These are phyloP conservation scores for Syngnathus acus DNA, from an alignment of 2,797 vertebrate genomes.

Conservation along the genomic window DNA sequence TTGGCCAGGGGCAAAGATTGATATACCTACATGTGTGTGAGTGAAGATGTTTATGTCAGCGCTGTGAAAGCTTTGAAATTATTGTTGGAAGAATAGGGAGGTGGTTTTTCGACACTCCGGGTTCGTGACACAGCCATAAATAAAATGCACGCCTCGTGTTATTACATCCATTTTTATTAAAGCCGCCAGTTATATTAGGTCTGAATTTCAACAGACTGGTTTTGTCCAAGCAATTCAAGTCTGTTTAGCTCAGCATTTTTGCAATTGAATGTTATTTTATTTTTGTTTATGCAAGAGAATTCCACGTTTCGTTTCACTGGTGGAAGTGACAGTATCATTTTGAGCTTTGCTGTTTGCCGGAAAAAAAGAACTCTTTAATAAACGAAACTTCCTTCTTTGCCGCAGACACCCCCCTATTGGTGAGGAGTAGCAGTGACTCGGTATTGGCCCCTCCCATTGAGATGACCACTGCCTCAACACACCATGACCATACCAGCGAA, in stretches of 20 bases:
- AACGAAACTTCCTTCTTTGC: conserved; percentile 5
- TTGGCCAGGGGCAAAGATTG: neutral
- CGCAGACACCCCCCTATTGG: conserved; percentile 61
- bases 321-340: neutral
- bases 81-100: neutral
- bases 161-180: neutral
- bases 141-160: neutral
- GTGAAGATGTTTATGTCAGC: conserved; percentile 8
- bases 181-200: neutral
- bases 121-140: neutral
- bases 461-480: conserved; percentile 25
- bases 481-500: conserved; percentile 40
- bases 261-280: neutral
- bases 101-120: too few species aligned
- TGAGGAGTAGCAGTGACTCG: conserved; percentile 72
- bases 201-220: neutral
- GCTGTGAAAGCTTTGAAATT: conserved; percentile 7
- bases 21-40: neutral
- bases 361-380: neutral
- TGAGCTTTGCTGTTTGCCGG: neutral
- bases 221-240: neutral
- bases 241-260: neutral
- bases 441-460: conserved; percentile 34
- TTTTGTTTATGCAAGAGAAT: too few species aligned
- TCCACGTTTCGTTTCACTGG: too few species aligned